phyloP scores from a whole-genome alignment of 2,113 vertebrate genomes.

The Porphyrio hochstetteri region DNA sequence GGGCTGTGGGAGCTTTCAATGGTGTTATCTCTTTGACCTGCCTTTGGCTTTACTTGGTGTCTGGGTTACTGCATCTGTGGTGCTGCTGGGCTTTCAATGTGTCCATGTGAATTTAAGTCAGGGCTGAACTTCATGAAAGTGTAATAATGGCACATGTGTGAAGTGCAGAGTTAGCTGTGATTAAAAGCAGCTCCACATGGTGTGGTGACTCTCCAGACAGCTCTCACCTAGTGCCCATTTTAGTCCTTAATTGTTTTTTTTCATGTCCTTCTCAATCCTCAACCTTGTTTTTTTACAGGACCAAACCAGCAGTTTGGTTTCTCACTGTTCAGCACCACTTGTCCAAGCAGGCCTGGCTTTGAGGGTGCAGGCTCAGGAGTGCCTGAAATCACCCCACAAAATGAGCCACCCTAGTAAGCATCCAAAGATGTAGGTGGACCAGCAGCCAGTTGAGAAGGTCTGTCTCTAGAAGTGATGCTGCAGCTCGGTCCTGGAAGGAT shows the following conservation, averaged over 20 bases:
- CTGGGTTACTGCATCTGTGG: background rate
- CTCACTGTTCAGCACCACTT: background rate
- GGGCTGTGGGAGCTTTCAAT: background rate
- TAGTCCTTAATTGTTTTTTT: background rate
- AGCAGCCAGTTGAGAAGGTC: background rate
- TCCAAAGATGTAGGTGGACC: background rate
- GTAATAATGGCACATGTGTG: background rate
- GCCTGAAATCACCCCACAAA: background rate
- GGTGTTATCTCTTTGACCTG: background rate
- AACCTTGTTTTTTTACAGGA: background rate
- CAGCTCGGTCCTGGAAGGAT: background rate
- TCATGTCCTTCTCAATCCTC: background rate
- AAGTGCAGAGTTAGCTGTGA: background rate
- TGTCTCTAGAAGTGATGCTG: rapidly evolving
- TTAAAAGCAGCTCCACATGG: background rate
- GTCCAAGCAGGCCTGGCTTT: background rate
- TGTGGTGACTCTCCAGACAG: background rate
- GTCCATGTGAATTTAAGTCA: conserved; percentile 28
- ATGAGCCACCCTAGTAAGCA: background rate
- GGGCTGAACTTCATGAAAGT: background rate
- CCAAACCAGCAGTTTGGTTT: background rate
- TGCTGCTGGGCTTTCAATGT: background rate
- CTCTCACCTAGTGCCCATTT: background rate
- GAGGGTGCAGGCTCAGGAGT: background rate
- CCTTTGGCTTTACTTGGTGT: conserved; percentile 2